Base-by-base conservation (phyloP, 2,113 vertebrate genomes). In the Hypomesus transpacificus region DNA sequence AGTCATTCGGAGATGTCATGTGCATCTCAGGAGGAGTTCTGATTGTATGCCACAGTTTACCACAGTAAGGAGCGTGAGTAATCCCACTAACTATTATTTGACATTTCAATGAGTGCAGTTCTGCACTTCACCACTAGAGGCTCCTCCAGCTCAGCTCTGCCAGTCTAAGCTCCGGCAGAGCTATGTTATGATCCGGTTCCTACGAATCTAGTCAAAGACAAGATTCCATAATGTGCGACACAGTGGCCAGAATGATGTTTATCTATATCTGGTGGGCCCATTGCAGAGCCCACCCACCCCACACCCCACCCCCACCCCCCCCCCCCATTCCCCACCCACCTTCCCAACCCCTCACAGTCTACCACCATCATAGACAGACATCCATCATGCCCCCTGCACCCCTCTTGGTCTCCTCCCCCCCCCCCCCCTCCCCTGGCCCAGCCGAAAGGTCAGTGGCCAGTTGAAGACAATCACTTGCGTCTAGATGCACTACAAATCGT, bases 381-480 rank as follows among this genome's bases (percentile, higher is more conserved):
- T 26, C 31, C 31, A 6, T 34, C 4, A 34, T 34, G 31, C 31
- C 31, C 31, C 31, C 31, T 7, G 31, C 4, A 34, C 31, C 31
- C 31, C 14, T 62, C 26, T 17, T 62, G 17, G 13, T 14, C 14
- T 14, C 20, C 58, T 14, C 18, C 7, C 16, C 62, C 18, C n/a
- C n/a, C 21, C 24, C 66, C 54, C 66, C 70, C 65, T 69, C 77
- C 75, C 66, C 16, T 65, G 22, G 72, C 64, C 75, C 77, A 80
- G 82, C 79, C 80, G 80, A 85, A 79, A 85, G 82, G 81, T 84
- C 81, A 72, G 79, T 84, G 82, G 78, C 82, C 87, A 71, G 79
- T 74, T 39, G 14, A 75, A 87, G 89, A 90, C 89, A 90, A 90
- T 90, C 89, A 90, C 81, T 89, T 80, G 83, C 85, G 74, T 76